Conservation (phyloP, 2,797 vertebrate genomes). For the Anas flavirostris region DNA sequence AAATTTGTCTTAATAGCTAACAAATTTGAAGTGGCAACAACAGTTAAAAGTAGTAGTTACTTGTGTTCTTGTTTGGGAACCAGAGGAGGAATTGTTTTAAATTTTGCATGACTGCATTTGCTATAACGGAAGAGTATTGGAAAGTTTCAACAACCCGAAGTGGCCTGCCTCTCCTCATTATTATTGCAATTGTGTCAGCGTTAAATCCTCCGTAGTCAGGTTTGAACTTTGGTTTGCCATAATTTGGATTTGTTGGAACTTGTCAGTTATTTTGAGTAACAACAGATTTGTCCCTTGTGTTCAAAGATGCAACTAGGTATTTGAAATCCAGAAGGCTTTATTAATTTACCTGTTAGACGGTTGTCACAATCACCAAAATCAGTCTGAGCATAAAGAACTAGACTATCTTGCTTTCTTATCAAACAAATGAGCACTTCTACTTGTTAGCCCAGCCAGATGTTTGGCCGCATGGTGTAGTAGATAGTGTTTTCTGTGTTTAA, state of each 20-base stretch:
- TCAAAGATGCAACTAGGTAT: not conserved
- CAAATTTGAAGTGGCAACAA: not conserved
- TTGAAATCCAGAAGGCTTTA: not conserved
- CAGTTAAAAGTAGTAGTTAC: not conserved
- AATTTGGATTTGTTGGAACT: not conserved
- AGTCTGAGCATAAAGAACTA: not conserved
- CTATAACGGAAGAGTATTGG: conserved; percentile 42
- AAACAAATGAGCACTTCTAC: not conserved
- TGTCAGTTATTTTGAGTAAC: not conserved
- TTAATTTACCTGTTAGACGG: not conserved
- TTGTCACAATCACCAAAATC: not conserved
- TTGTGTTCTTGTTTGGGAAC: conserved; percentile 32
- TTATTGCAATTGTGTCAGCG: not conserved
- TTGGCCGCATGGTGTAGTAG: not conserved
- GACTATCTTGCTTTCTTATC: not conserved
- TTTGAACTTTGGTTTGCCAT: not conserved
- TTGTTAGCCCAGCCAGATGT: not conserved
- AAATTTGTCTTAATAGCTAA: not conserved
- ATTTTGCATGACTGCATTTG: conserved; percentile 35
- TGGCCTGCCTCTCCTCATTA: not conserved
- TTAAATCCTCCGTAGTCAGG: not conserved
- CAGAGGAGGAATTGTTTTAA: not conserved
- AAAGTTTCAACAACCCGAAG: conserved; percentile 2
- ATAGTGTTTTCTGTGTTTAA: not conserved
- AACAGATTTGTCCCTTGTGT: not conserved